Evolutionary conservation across 2,797 vertebrate genomes (phyloP).

Genomic region (Otolemur crassicaudatus): DNA sequence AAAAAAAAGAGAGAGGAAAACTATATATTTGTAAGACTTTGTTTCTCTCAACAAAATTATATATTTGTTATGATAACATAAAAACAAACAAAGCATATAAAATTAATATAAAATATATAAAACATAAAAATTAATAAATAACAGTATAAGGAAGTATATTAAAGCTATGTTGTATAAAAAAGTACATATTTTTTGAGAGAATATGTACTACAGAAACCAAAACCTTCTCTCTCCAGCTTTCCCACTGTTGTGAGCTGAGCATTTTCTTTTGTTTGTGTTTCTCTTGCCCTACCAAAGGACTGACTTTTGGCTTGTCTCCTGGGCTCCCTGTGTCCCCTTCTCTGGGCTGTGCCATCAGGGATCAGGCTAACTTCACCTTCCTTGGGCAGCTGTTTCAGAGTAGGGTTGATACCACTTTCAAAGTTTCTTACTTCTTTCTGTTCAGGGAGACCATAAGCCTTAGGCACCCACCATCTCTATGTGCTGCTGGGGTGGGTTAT

Average conservation of each 20-base stretch:
- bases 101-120: too few species aligned
- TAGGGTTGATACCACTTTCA: background rate
- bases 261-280: background rate
- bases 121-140: too few species aligned
- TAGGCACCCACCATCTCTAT: background rate
- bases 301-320: background rate
- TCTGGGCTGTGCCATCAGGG: background rate
- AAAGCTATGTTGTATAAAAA: too few species aligned
- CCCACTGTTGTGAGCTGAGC: background rate
- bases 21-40: too few species aligned
- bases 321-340: background rate
- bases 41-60: too few species aligned
- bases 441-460: background rate
- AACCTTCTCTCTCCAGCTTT: background rate
- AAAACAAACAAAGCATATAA: too few species aligned
- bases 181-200: background rate
- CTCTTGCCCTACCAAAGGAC: background rate
- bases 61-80: too few species aligned
- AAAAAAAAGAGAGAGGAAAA: too few species aligned
- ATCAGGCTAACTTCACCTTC: background rate
- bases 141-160: too few species aligned
- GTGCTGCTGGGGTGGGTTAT: constrained; percentile 34
- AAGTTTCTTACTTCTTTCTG: background rate
- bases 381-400: background rate
- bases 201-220: background rate